Evolutionary conservation across 2,888 invertebrate genomes (phyloP).

Genomic region (Vandiemenella viatica): DNA sequence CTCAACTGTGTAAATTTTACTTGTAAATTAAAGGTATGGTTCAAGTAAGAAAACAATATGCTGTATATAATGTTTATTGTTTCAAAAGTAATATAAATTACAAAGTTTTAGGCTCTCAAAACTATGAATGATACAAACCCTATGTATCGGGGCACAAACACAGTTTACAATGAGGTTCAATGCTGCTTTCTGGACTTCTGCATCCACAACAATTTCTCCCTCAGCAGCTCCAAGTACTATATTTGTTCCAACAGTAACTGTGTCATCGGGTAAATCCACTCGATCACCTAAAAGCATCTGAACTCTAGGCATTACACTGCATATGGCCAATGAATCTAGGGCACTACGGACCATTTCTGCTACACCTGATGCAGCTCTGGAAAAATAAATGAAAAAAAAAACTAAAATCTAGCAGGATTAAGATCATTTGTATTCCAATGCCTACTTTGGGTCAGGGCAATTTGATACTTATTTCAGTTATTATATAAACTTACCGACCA

Average conservation of each 20-base stretch:
- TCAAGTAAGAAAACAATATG: background rate
- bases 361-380: slow-evolving; percentile 28
- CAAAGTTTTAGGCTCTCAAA: background rate
- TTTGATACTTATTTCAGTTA: background rate
- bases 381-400: slow-evolving; percentile 10
- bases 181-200: slow-evolving; percentile 85
- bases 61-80: background rate
- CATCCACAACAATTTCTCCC: slow-evolving; percentile 77
- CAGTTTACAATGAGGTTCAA: slow-evolving; percentile 83
- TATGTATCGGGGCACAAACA: slow-evolving; percentile 76
- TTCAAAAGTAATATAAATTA: background rate
- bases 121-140: slow-evolving; percentile 33
- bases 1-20: background rate
- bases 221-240: slow-evolving; percentile 76
- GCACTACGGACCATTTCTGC: slow-evolving; percentile 70
- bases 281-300: slow-evolving; percentile 58
- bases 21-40: background rate
- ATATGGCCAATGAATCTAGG: slow-evolving; percentile 77
- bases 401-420: too few species aligned
- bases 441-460: background rate
- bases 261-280: slow-evolving; percentile 61
- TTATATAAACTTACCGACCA: slow-evolving; percentile 25
- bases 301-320: slow-evolving; percentile 69
- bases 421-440: too few species aligned
- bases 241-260: slow-evolving; percentile 61